Conservation (phyloP, 2,113 vertebrate species). For the Equus przewalskii region DNA sequence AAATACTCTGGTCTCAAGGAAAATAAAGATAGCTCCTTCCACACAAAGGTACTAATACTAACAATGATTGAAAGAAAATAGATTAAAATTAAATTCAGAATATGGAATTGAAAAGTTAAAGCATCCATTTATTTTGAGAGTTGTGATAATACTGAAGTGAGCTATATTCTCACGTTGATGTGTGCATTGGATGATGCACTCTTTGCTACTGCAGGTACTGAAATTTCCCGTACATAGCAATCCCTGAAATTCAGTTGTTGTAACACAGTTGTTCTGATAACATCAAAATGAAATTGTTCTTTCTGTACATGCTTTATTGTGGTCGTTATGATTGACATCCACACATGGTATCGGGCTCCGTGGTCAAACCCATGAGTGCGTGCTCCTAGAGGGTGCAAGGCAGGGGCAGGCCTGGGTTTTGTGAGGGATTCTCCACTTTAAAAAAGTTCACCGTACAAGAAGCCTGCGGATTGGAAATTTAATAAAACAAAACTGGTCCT, state of each 20-base stretch:
- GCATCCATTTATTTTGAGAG: not conserved
- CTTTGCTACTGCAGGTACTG: not conserved
- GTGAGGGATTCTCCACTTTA: not conserved
- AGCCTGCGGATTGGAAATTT: not conserved
- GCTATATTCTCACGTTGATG: not conserved
- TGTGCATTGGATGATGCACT: not conserved
- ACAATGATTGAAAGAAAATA: not conserved
- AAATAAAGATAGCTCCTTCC: not conserved
- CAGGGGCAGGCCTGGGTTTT: no score
- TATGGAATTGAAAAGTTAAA: constrained; percentile 17
- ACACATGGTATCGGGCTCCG: not conserved
- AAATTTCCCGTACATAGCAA: not conserved
- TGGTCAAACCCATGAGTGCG: not conserved
- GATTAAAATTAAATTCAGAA: constrained; percentile 31
- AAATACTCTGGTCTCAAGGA: constrained; percentile 7
- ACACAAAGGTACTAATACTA: not conserved
- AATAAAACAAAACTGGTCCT: not conserved
- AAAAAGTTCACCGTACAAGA: not conserved
- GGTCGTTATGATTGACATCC: not conserved
- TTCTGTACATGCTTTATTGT: not conserved
- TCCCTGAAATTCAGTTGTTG: not conserved
- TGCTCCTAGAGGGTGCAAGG: not conserved
- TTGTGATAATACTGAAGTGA: not conserved
- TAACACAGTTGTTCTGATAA: not conserved
- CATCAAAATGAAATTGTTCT: not conserved